Evolutionary conservation across 2,888 invertebrate genomes (phyloP).

Genomic region (Ganaspis brasiliensis): DNA sequence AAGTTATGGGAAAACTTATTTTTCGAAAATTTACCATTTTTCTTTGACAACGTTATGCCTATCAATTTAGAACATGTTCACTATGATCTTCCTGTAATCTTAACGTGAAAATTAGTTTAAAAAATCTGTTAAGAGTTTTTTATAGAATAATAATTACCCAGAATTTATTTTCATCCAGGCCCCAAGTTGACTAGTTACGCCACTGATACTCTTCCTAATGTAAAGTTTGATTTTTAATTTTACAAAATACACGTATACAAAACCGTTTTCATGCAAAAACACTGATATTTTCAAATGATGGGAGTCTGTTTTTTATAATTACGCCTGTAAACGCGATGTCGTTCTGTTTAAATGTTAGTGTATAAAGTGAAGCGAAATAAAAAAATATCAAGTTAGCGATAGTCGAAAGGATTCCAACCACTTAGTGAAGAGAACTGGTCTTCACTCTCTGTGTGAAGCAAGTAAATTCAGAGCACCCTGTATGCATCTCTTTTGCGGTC

Average conservation of each 20-base stretch:
- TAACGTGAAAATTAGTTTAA: too few species aligned
- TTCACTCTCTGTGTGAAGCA: not conserved
- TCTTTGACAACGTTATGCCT: too few species aligned
- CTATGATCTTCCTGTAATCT: too few species aligned
- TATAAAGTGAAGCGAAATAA: conserved; percentile 18
- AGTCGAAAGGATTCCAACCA: conserved; percentile 29
- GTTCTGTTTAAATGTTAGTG: not conserved
- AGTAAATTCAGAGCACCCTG: conserved; percentile 40
- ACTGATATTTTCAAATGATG: not conserved
- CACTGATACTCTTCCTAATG: too few species aligned
- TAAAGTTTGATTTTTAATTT: conserved; percentile 1
- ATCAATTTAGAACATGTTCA: too few species aligned
- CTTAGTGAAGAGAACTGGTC: conserved; percentile 7
- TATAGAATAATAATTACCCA: too few species aligned
- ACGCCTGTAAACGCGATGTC: not conserved
- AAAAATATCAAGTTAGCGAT: conserved; percentile 24
- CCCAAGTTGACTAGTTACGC: too few species aligned
- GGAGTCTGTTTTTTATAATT: not conserved
- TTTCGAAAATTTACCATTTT: too few species aligned
- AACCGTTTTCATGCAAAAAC: not conserved
- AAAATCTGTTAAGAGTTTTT: too few species aligned
- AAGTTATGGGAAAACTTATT: too few species aligned
- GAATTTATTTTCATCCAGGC: too few species aligned
- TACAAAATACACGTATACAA: not conserved
- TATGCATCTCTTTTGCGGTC: conserved; percentile 22